These are phyloP conservation scores for Poeciliopsis turrubarensis DNA, from an alignment of 2,113 vertebrate genomes.

Conservation along the genomic window DNA sequence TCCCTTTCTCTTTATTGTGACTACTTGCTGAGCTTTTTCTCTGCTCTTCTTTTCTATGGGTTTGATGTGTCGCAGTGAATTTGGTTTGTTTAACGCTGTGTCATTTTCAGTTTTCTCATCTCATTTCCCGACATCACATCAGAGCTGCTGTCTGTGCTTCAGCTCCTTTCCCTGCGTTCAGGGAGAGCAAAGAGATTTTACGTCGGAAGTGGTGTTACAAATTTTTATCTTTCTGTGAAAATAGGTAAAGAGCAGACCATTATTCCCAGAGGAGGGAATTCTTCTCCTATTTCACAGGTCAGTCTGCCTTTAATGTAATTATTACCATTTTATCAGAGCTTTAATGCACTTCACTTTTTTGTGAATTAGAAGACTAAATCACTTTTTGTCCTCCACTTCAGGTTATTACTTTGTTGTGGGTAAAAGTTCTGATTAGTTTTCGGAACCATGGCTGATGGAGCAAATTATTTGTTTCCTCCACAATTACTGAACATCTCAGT, in stretches of 20 bases:
- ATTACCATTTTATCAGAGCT: background rate
- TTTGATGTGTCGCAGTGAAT: slow-evolving; percentile 55
- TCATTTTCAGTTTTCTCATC: slow-evolving; percentile 45
- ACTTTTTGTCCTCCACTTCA: too few relatives aligned
- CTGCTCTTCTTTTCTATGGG: slow-evolving; percentile 15
- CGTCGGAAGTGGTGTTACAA: background rate
- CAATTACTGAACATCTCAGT: too few relatives aligned
- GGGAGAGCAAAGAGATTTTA: background rate
- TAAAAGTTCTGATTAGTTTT: too few relatives aligned
- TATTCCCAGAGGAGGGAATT: slow-evolving; percentile 20
- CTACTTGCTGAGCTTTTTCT: slow-evolving; percentile 5
- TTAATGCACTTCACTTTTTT: too few relatives aligned
- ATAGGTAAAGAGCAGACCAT: slow-evolving; percentile 59
- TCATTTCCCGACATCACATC: slow-evolving; percentile 53
- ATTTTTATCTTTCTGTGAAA: slow-evolving; percentile 31
- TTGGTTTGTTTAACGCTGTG: slow-evolving; percentile 59
- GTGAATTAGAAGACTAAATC: too few relatives aligned
- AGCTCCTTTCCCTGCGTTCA: slow-evolving; percentile 20
- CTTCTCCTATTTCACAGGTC: slow-evolving; percentile 54
- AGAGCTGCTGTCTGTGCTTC: slow-evolving; percentile 36
- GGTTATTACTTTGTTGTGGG: too few relatives aligned
- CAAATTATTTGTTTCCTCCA: too few relatives aligned
- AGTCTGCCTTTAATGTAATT: background rate
- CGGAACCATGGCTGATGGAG: too few relatives aligned
- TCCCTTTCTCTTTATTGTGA: slow-evolving; percentile 10